phyloP scores from a whole-genome alignment of 2,888 invertebrate genomes.

The Drosophila paracracens region DNA sequence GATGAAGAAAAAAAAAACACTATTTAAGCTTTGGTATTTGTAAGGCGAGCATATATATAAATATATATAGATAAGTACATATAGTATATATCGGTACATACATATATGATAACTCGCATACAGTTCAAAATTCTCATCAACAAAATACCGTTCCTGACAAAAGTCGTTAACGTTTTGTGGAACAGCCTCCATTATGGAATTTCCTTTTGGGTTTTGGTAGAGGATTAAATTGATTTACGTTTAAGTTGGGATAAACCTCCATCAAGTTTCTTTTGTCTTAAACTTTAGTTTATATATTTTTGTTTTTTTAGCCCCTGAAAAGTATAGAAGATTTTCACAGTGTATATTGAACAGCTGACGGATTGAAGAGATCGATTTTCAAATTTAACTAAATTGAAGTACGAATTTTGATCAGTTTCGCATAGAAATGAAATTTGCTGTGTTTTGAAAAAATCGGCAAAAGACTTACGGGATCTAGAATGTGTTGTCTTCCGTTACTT shows the following conservation, averaged over 20 bases:
- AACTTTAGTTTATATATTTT: not conserved
- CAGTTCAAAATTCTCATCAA: slow-evolving; percentile 46
- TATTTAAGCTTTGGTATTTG: slow-evolving; percentile 72
- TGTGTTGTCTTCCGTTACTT: not conserved
- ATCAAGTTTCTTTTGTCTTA: not conserved
- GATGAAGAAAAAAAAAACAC: slow-evolving; percentile 30
- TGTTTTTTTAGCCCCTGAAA: not conserved
- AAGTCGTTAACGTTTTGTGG: slow-evolving; percentile 7
- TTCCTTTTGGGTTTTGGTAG: not conserved
- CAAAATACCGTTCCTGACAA: slow-evolving; percentile 9
- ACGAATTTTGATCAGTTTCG: not conserved
- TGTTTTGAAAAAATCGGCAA: not conserved
- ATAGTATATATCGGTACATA: not conserved
- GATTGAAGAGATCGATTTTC: not conserved
- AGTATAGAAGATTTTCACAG: not conserved
- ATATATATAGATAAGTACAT: not conserved
- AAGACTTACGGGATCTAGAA: not conserved
- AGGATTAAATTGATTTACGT: not conserved
- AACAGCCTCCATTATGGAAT: slow-evolving; percentile 13
- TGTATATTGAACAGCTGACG: not conserved
- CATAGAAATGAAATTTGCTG: not conserved
- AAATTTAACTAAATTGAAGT: not conserved
- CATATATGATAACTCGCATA: slow-evolving; percentile 27
- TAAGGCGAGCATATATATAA: slow-evolving; percentile 53
- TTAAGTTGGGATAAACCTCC: not conserved